phyloP scores from a whole-genome alignment of 2,888 invertebrate genomes.

The Anthoptus insignis region DNA sequence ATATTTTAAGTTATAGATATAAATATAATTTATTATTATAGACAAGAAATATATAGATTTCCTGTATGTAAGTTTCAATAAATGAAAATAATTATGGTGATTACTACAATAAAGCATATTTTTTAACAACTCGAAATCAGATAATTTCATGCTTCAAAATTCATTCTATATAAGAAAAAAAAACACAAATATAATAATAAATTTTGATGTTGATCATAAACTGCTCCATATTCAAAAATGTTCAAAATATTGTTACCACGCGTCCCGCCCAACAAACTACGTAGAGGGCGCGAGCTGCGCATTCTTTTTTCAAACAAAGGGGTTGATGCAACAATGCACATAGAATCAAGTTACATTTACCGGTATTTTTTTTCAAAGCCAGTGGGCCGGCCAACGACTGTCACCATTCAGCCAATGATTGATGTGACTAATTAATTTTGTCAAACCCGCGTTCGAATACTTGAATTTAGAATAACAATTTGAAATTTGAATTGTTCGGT shows the following conservation, averaged over 20 bases:
- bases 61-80: too few species aligned
- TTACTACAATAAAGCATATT: too few species aligned
- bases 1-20: too few species aligned
- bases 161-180: too few species aligned
- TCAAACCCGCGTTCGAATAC: slow-evolving; percentile 71
- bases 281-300: slow-evolving; percentile 59
- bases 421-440: slow-evolving; percentile 86
- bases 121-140: too few species aligned
- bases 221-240: slow-evolving; percentile 13
- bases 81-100: too few species aligned
- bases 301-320: slow-evolving; percentile 61
- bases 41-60: too few species aligned
- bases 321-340: slow-evolving; percentile 75
- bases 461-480: slow-evolving; percentile 74
- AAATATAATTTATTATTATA: too few species aligned
- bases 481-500: slow-evolving; percentile 61
- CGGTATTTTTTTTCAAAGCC: slow-evolving; percentile 69
- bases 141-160: too few species aligned
- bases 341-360: slow-evolving; percentile 77
- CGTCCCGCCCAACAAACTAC: slow-evolving; percentile 64
- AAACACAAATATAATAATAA: too few species aligned
- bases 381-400: slow-evolving; percentile 72
- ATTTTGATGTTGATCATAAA: too few species aligned
- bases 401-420: slow-evolving; percentile 79
- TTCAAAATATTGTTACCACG: slow-evolving; percentile 75